phyloP scores from a whole-genome alignment of 2,113 vertebrate genomes.

The Bostrychus sinensis region DNA sequence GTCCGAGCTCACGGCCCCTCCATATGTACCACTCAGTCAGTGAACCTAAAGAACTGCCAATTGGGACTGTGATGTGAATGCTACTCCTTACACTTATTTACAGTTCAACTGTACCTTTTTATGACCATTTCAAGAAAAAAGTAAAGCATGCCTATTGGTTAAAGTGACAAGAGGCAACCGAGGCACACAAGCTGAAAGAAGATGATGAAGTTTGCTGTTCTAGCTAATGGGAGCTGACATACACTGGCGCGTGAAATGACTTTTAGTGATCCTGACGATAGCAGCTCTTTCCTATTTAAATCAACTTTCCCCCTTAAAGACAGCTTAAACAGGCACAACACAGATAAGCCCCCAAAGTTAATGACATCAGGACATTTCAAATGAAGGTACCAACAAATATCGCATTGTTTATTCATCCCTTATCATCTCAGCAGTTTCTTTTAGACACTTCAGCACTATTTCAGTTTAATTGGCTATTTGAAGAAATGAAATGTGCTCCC shows the following conservation, averaged over 20 bases:
- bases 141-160: slow-evolving; percentile 29
- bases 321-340: slow-evolving; percentile 42
- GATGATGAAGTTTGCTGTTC: slow-evolving; percentile 61
- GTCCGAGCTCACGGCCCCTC: slow-evolving; percentile 32
- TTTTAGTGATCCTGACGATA: slow-evolving; percentile 70
- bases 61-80: slow-evolving; percentile 30
- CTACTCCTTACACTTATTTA: slow-evolving; percentile 42
- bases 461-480: slow-evolving; percentile 37
- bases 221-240: slow-evolving; percentile 69
- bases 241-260: slow-evolving; percentile 73
- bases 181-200: slow-evolving; percentile 24
- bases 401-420: slow-evolving; percentile 28
- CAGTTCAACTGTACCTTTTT: slow-evolving; percentile 22
- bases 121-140: slow-evolving; percentile 15
- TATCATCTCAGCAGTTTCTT: slow-evolving; percentile 17
- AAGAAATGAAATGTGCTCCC: slow-evolving; percentile 28
- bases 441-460: slow-evolving; percentile 6
- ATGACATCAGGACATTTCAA: slow-evolving; percentile 40
- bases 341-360: slow-evolving; percentile 55
- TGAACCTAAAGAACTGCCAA: slow-evolving; percentile 34
- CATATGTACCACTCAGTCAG: slow-evolving; percentile 35
- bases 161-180: slow-evolving; percentile 16
- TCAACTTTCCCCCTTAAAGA: slow-evolving; percentile 36
- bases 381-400: slow-evolving; percentile 12
- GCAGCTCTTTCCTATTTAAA: slow-evolving; percentile 62